Conservation (phyloP, 2,113 vertebrate genomes). For the Montifringilla adamsi region DNA sequence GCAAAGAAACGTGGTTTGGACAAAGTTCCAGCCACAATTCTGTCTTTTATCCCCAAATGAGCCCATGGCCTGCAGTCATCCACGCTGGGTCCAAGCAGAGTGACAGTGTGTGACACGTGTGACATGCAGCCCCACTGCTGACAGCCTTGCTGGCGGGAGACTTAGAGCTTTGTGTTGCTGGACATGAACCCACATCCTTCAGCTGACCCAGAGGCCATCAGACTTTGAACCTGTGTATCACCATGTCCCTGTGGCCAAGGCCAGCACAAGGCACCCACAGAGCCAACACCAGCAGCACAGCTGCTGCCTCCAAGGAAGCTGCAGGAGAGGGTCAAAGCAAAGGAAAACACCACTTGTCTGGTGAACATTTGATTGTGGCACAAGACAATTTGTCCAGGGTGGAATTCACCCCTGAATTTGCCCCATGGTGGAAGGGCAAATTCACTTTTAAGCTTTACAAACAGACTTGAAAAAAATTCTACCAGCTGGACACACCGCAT, state of each 20-base stretch:
- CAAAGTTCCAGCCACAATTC: neutral
- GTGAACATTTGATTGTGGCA: rapidly evolving
- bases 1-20: neutral
- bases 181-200: neutral
- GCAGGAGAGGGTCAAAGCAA: neutral
- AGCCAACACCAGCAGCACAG: neutral
- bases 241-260: neutral
- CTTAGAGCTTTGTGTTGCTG: neutral
- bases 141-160: neutral
- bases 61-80: neutral
- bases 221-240: neutral
- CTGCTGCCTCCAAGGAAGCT: neutral
- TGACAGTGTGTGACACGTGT: rapidly evolving
- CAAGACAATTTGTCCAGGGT: neutral
- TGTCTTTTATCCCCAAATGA: neutral
- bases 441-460: neutral
- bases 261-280: neutral
- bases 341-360: neutral
- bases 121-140: neutral
- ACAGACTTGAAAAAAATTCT: neutral
- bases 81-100: neutral
- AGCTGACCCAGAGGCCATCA: neutral
- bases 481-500: neutral
- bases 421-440: neutral
- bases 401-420: neutral